Percentiles rank a stretch among this genome's conserved stretches.
These are phyloP conservation scores for Epinotia demarniana DNA, from an alignment of 2,888 invertebrate genomes.

Conservation along the genomic window DNA sequence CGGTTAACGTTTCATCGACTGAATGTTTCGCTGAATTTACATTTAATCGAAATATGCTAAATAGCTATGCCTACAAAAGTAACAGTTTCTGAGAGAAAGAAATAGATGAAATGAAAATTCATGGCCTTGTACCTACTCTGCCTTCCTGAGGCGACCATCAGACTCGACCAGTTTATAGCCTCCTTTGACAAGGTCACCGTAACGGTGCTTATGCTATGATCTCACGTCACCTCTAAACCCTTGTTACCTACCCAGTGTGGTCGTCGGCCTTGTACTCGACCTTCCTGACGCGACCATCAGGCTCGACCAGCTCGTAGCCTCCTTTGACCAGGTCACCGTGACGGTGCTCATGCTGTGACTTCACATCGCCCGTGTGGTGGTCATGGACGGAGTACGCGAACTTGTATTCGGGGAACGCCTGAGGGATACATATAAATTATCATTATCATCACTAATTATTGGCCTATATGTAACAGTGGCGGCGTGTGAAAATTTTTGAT, in stretches of 20 bases:
- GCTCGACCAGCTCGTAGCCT: slow-evolving; percentile 86
- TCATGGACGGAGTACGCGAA: slow-evolving; percentile 83
- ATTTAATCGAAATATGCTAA: too few relatives aligned
- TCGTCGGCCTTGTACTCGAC: slow-evolving; percentile 88
- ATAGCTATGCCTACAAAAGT: too few relatives aligned
- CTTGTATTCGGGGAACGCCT: slow-evolving; percentile 84
- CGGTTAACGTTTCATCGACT: too few relatives aligned
- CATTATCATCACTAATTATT: not conserved
- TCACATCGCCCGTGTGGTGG: slow-evolving; percentile 83
- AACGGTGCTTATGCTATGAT: slow-evolving; percentile 79
- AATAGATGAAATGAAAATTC: too few relatives aligned
- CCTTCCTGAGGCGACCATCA: slow-evolving; percentile 86
- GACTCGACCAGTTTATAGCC: slow-evolving; percentile 87
- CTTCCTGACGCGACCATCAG: slow-evolving; percentile 86
- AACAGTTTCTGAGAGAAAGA: too few relatives aligned
- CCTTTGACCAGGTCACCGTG: slow-evolving; percentile 86
- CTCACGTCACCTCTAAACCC: slow-evolving; percentile 81
- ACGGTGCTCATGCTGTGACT: slow-evolving; percentile 80
- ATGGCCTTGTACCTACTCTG: slow-evolving; percentile 87
- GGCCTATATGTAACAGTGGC: too few relatives aligned
- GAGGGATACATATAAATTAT: slow-evolving; percentile 32
- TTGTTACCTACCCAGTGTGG: slow-evolving; percentile 71
- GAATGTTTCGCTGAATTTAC: too few relatives aligned
- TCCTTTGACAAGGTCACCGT: slow-evolving; percentile 86
- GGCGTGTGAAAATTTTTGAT: too few relatives aligned